A percentile compares a stretch with the other conserved stretches of the same genome.
Conservation (phyloP, 2,113 vertebrate genomes). For the Setophaga petechia region DNA sequence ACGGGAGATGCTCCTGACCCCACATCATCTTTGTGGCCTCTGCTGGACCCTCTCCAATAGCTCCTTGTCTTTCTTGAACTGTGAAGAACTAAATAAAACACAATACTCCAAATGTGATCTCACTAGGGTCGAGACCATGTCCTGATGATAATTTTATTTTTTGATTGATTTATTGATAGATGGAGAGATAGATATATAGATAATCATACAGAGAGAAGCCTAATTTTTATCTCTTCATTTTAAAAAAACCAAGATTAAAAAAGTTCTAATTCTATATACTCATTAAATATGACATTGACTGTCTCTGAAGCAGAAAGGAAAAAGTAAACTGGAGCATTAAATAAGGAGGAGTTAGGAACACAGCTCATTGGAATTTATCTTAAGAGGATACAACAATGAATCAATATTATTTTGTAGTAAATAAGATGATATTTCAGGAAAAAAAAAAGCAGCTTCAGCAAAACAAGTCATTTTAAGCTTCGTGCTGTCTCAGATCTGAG, state of each 20-base stretch:
- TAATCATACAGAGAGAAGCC: accelerated
- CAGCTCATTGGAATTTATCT: not conserved
- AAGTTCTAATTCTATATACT: not conserved
- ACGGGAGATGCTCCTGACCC: accelerated
- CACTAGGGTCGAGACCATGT: not conserved
- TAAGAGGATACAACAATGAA: conserved; percentile 43
- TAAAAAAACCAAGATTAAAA: not conserved
- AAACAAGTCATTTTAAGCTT: conserved; percentile 53
- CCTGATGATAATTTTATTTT: not conserved
- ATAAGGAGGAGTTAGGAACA: not conserved
- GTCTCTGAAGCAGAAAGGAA: not conserved
- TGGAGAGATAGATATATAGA: not conserved
- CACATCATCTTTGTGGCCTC: not conserved
- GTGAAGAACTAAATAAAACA: not conserved
- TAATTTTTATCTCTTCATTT: not conserved
- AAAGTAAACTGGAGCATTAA: not conserved
- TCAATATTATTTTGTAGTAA: conserved; percentile 17
- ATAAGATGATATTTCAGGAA: conserved; percentile 42
- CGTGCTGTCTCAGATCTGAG: conserved; percentile 55
- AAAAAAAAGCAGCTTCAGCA: conserved; percentile 11
- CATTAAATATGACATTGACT: not conserved
- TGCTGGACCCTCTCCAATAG: accelerated
- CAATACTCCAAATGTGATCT: not conserved
- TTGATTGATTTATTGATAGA: not conserved
- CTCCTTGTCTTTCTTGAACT: not conserved